Conservation (phyloP, 2,113 vertebrate species). For the Hoplias malabaricus region DNA sequence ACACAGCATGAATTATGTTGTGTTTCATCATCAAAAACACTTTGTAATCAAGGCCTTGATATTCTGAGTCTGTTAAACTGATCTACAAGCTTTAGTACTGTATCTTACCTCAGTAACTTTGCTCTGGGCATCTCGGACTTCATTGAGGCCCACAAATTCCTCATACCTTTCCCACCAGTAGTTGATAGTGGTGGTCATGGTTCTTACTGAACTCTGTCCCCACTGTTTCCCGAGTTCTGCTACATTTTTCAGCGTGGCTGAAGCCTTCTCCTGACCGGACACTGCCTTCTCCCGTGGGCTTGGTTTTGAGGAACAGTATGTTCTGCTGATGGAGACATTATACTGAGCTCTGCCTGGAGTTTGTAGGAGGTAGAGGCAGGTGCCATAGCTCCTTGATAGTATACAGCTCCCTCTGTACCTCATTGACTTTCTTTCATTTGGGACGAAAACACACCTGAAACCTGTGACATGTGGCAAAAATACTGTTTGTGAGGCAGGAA, state of each 20-base stretch:
- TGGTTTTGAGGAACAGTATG: conserved; percentile 69
- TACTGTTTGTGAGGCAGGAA: not conserved
- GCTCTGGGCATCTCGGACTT: conserved; percentile 87
- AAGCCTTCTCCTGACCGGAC: conserved; percentile 53
- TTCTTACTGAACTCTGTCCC: conserved; percentile 72
- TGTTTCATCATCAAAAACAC: too few species aligned
- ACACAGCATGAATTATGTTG: too few species aligned
- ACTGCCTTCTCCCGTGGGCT: conserved; percentile 59
- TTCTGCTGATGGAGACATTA: conserved; percentile 57
- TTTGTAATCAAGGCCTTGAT: too few species aligned
- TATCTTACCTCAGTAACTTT: conserved; percentile 88
- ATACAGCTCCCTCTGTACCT: conserved; percentile 66
- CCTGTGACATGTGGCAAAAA: not conserved
- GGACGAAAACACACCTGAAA: not conserved
- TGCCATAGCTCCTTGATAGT: conserved; percentile 64
- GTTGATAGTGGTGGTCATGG: conserved; percentile 67
- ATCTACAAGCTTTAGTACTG: not conserved
- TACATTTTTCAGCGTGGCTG: conserved; percentile 64
- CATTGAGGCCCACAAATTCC: conserved; percentile 91
- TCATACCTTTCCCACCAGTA: conserved; percentile 91
- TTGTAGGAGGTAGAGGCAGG: conserved; percentile 56
- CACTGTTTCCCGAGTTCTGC: conserved; percentile 70
- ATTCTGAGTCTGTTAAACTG: too few species aligned
- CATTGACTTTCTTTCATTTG: conserved; percentile 57
- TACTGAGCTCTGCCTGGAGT: conserved; percentile 56